A percentile compares a stretch with the other conserved stretches of the same genome.
These are phyloP conservation scores for Aspidiotus rigidus DNA, from an alignment of 2,888 invertebrate genomes.

Conservation along the genomic window DNA sequence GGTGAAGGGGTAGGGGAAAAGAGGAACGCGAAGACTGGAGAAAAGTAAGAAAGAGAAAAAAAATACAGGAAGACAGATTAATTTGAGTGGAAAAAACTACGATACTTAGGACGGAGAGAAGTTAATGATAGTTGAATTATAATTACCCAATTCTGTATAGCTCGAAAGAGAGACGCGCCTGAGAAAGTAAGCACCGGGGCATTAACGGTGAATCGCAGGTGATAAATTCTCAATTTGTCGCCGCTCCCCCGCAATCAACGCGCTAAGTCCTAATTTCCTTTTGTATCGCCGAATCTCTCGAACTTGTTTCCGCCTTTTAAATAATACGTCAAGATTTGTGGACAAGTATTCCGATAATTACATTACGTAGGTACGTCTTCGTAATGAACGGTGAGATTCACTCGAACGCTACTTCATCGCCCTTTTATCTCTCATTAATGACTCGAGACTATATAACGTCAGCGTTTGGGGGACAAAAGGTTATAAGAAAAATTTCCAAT, in stretches of 20 bases:
- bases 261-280: constrained; percentile 1
- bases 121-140: constrained; percentile 2
- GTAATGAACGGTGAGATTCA: no score
- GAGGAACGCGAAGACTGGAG: no score
- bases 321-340: constrained; percentile 4
- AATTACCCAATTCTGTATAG: neutral
- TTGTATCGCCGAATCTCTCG: constrained; percentile 1
- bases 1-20: neutral
- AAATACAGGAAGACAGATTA: constrained; percentile 3
- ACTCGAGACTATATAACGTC: no score
- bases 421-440: no score
- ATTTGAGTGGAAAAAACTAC: neutral
- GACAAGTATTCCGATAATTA: neutral
- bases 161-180: neutral
- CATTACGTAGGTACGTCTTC: no score
- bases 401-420: no score
- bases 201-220: constrained; percentile 4
- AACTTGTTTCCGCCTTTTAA: constrained; percentile 1
- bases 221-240: constrained; percentile 4
- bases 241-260: neutral
- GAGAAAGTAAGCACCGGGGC: constrained; percentile 1
- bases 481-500: no score
- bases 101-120: neutral
- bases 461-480: no score
- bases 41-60: neutral